A percentile compares a stretch with the other conserved stretches of the same genome.
Conservation (phyloP, 2,888 invertebrate genomes). For the Athalia circularis region DNA sequence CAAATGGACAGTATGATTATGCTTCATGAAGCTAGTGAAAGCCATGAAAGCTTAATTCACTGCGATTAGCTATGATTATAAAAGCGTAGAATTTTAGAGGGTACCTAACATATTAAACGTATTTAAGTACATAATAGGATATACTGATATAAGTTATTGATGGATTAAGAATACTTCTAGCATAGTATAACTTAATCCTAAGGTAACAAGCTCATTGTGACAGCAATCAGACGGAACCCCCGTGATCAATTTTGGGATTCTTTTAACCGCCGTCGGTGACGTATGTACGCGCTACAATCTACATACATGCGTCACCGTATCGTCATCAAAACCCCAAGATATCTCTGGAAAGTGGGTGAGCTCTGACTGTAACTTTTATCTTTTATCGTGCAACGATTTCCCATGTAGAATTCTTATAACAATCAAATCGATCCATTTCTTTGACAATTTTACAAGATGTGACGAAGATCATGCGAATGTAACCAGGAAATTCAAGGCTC, state of each 20-base stretch:
- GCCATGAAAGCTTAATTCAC: no score
- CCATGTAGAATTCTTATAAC: no score
- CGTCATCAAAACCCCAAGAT: not conserved
- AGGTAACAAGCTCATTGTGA: constrained; percentile 70
- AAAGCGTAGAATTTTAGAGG: constrained; percentile 17
- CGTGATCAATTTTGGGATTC: constrained; percentile 57
- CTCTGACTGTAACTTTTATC: no score
- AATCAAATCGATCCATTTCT: no score
- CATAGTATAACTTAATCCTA: not conserved
- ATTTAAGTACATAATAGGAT: constrained; percentile 26
- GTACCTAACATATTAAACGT: constrained; percentile 25
- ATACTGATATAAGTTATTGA: constrained; percentile 10
- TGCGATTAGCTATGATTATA: not conserved
- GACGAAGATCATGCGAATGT: no score
- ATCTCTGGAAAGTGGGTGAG: no score
- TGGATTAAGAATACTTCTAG: constrained; percentile 1
- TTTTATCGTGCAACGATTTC: no score
- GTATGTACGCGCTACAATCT: no score
- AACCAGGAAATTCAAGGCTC: no score
- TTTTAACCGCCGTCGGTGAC: not conserved
- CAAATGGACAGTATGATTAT: no score
- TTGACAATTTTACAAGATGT: no score
- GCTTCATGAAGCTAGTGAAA: no score
- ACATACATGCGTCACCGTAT: not conserved
- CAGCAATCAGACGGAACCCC: constrained; percentile 67